phyloP scores from a whole-genome alignment of 2,113 vertebrate species.

The Otis tarda region DNA sequence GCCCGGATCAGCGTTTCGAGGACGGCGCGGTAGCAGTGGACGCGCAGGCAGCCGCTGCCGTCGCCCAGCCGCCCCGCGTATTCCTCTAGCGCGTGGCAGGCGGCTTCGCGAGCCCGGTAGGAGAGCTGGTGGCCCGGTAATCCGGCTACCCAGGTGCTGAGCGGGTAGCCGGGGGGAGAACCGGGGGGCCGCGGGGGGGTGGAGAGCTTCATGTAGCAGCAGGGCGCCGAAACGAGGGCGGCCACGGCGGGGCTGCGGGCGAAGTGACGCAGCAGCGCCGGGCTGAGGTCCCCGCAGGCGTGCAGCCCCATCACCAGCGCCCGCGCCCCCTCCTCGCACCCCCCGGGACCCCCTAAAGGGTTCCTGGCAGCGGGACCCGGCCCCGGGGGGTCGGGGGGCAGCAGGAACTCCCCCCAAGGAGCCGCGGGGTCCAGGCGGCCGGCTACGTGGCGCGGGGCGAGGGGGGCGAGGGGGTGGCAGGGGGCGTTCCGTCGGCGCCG shows the following conservation, averaged over 20 bases:
- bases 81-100: constrained; percentile 90
- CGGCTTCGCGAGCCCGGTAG: constrained; percentile 88
- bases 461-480: not conserved
- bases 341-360: not conserved
- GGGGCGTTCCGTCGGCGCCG: not conserved
- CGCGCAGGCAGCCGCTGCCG: constrained; percentile 65
- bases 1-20: constrained; percentile 85
- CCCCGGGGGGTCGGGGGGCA: constrained; percentile 58
- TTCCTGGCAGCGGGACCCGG: rapidly evolving
- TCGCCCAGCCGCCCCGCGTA: constrained; percentile 72
- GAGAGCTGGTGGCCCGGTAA: constrained; percentile 81
- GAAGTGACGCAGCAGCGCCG: constrained; percentile 87
- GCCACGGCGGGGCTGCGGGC: constrained; percentile 76
- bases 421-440: constrained; percentile 81
- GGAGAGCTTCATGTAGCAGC: constrained; percentile 95
- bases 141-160: constrained; percentile 81
- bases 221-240: constrained; percentile 86
- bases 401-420: constrained; percentile 79
- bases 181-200: constrained; percentile 32
- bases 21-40: constrained; percentile 86
- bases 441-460: constrained; percentile 74
- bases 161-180: constrained; percentile 76
- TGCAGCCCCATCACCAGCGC: constrained; percentile 89
- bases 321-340: rapidly evolving
- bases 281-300: constrained; percentile 90